These are phyloP conservation scores for Orientallactaga sibirica DNA, from an alignment of 2,797 vertebrate species.

Conservation along the genomic window DNA sequence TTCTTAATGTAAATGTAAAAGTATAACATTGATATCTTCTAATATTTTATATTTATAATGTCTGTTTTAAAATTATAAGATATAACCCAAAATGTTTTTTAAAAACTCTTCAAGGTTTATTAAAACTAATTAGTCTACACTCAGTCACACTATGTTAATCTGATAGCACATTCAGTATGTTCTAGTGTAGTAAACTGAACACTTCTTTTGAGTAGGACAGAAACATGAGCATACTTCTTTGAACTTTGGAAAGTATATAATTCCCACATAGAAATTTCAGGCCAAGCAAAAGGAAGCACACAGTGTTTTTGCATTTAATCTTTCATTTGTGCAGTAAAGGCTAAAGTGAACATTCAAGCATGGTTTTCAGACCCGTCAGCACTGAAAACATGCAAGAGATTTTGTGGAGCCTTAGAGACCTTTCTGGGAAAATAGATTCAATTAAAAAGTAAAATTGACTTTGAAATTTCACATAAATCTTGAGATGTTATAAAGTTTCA, in stretches of 20 bases:
- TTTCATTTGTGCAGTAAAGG: slow-evolving; percentile 89
- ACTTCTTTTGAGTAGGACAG: slow-evolving; percentile 56
- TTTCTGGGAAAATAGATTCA: slow-evolving; percentile 87
- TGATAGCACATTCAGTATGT: slow-evolving; percentile 9
- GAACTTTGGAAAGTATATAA: slow-evolving; percentile 44
- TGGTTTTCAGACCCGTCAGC: slow-evolving; percentile 89
- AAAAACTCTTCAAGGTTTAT: not conserved
- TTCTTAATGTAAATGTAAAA: slow-evolving; percentile 89
- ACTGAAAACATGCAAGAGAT: slow-evolving; percentile 87
- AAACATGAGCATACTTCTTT: slow-evolving; percentile 53
- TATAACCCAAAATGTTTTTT: slow-evolving; percentile 54
- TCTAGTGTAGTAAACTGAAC: slow-evolving; percentile 47
- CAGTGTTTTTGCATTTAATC: slow-evolving; percentile 88
- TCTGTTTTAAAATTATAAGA: slow-evolving; percentile 44
- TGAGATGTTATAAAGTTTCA: slow-evolving; percentile 86
- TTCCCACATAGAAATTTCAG: slow-evolving; percentile 81
- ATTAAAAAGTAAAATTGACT: slow-evolving; percentile 89
- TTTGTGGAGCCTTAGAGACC: slow-evolving; percentile 86
- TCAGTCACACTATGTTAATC: slow-evolving; percentile 12
- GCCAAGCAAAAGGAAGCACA: slow-evolving; percentile 86
- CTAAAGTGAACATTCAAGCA: slow-evolving; percentile 89
- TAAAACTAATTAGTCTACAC: not conserved
- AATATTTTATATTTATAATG: slow-evolving; percentile 23
- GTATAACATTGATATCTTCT: slow-evolving; percentile 64
- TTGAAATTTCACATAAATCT: slow-evolving; percentile 85